phyloP scores from a whole-genome alignment of 2,797 vertebrate species.

The Emys orbicularis region DNA sequence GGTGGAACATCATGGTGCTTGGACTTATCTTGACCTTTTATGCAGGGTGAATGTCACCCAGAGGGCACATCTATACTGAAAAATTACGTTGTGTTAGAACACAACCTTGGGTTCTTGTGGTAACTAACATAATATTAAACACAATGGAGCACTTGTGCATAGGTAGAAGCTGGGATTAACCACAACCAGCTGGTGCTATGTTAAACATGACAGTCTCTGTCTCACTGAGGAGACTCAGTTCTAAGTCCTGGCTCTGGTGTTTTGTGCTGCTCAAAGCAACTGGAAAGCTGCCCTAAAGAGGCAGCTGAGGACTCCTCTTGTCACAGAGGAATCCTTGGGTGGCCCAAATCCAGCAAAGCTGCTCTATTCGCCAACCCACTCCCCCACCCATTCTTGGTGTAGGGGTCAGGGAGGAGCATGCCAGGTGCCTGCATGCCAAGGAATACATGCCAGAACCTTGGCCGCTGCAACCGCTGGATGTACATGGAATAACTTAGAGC shows the following conservation, averaged over 20 bases:
- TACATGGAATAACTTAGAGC: background rate
- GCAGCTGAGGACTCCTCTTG: background rate
- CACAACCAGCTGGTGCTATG: background rate
- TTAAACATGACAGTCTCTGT: background rate
- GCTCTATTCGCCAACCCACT: background rate
- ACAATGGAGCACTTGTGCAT: fast-evolving
- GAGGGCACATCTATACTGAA: background rate
- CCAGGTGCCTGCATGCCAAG: background rate
- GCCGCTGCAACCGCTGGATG: background rate
- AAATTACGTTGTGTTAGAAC: background rate
- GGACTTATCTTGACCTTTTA: background rate
- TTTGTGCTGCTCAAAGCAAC: background rate
- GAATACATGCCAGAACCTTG: background rate
- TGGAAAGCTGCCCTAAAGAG: background rate
- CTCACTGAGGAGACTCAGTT: fast-evolving
- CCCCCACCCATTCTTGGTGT: background rate
- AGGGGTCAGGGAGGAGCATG: background rate
- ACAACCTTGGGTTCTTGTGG: background rate
- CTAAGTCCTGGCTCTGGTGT: background rate
- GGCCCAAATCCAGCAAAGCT: background rate
- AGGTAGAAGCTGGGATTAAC: background rate
- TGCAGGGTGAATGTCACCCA: background rate
- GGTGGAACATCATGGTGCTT: background rate
- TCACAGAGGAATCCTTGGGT: background rate
- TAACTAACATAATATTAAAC: background rate